Conservation (phyloP, 2,888 invertebrate genomes). For the Carabus problematicus region DNA sequence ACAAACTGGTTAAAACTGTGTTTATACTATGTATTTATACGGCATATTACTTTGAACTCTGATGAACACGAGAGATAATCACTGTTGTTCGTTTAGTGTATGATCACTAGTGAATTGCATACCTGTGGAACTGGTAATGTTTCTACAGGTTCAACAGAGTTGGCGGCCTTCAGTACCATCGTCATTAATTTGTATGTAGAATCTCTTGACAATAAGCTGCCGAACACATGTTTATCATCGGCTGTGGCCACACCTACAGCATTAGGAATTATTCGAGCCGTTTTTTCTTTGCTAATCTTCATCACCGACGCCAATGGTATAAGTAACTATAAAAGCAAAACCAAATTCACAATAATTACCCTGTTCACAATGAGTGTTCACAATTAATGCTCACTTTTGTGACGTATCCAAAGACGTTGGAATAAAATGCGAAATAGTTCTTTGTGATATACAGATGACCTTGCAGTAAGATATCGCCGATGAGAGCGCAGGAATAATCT, state of each 20-base stretch:
- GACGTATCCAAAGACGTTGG: conserved; percentile 94
- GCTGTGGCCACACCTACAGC: conserved; percentile 89
- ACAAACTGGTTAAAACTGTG: neutral
- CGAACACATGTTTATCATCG: conserved; percentile 84
- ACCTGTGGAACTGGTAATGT: conserved; percentile 46
- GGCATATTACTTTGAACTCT: neutral
- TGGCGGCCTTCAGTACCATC: conserved; percentile 79
- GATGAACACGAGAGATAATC: neutral
- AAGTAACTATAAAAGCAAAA: conserved; percentile 78
- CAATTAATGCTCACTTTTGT: conserved; percentile 74
- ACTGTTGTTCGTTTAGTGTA: no score
- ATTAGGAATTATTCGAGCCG: conserved; percentile 92
- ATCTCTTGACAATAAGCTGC: conserved; percentile 87
- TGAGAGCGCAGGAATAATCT: conserved; percentile 93
- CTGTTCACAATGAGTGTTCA: neutral
- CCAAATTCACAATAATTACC: neutral
- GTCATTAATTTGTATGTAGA: conserved; percentile 87
- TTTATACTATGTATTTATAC: neutral
- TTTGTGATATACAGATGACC: conserved; percentile 93
- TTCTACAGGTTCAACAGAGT: conserved; percentile 53
- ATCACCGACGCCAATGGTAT: conserved; percentile 87
- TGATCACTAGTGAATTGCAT: neutral
- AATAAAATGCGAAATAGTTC: conserved; percentile 95
- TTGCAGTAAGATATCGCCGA: conserved; percentile 90
- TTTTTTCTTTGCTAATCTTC: conserved; percentile 91